Evolutionary conservation across 2,113 vertebrate species (phyloP), one percentile per base, ranked within the genome.

Genomic region (Columbina picui): DNA sequence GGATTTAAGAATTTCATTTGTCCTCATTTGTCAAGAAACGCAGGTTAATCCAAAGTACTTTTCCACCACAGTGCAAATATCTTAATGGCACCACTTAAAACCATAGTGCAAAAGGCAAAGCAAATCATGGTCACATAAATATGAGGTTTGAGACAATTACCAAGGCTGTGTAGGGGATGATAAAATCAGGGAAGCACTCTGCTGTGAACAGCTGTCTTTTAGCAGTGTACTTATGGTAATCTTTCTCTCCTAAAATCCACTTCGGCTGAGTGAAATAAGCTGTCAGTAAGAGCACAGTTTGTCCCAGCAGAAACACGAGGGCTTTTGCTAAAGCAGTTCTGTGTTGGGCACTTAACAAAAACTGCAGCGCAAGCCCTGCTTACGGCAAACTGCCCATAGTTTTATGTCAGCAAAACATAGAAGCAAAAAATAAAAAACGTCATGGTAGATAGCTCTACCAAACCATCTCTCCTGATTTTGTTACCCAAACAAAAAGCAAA

Each of bases 401-500:
- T 22, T 89, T 43, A 64, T 79, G 89, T 94, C 94, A 93, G 80
- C 80, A 92, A 70, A 93, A 70, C 23, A 20, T 7, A 10, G 30
- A 57, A 86, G 76, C 22, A 36, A 68, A 64, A 34, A 65, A 30
- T 45, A 45, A 45, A 69, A 63, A 34, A 15, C 25, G 12, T 39
- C 38, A 39, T 59, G 19, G 56, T 53, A 71, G 83, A 88, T 83
- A 86, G 65, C 25, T 73, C 55, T 74, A 83, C 67, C 52, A 34
- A 91, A 50, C 25, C 0, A 6, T 57, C 67, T 79, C 74, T 84
- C 85, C 70, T 73, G 87, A 67, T 88, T 86, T 68, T 95, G 85
- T 95, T 93, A 94, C 93, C 86, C 80, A 90, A 97, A 97, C 86
- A 95, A 97, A 92, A 93, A 17, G 20, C 93, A 87, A 92, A 95